phyloP scores from a whole-genome alignment of 2,888 invertebrate genomes.

The Polymixis flavicincta region DNA sequence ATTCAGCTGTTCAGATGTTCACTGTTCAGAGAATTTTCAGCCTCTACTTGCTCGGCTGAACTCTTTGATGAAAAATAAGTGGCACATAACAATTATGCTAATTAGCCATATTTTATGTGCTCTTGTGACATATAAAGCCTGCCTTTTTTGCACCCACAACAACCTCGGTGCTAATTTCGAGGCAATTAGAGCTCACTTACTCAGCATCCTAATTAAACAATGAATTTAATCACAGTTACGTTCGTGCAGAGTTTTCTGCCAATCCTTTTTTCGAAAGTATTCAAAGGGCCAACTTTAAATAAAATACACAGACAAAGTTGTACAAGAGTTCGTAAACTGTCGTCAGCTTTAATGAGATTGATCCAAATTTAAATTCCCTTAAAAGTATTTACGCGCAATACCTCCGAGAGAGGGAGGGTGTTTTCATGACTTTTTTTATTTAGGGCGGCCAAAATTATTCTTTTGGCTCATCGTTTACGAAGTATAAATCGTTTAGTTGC shows the following conservation, averaged over 20 bases:
- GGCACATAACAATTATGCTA: slow-evolving; percentile 58
- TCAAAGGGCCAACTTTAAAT: slow-evolving; percentile 67
- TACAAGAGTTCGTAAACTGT: slow-evolving; percentile 69
- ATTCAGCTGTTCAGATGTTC: no score
- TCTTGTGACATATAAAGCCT: slow-evolving; percentile 31
- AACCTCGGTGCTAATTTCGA: slow-evolving; percentile 34
- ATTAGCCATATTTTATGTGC: slow-evolving; percentile 64
- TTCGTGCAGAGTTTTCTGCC: not conserved
- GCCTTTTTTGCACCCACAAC: slow-evolving; percentile 30
- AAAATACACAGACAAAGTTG: slow-evolving; percentile 69
- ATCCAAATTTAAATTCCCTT: slow-evolving; percentile 76
- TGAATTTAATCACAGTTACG: slow-evolving; percentile 33
- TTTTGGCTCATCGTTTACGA: slow-evolving; percentile 44
- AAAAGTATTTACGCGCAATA: slow-evolving; percentile 59
- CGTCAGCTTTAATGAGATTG: slow-evolving; percentile 80
- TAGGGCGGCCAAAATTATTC: slow-evolving; percentile 29
- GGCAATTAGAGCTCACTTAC: slow-evolving; percentile 38
- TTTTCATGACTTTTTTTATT: slow-evolving; percentile 47
- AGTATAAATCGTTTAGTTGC: slow-evolving; percentile 51
- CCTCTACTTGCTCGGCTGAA: slow-evolving; percentile 38
- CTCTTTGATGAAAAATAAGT: slow-evolving; percentile 63
- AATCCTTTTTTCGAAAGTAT: slow-evolving; percentile 54
- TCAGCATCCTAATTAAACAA: slow-evolving; percentile 53
- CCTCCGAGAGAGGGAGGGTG: slow-evolving; percentile 33
- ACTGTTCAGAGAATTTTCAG: slow-evolving; percentile 46